phyloP scores from a whole-genome alignment of 2,888 invertebrate genomes.

The Cryptocephalus moraei region DNA sequence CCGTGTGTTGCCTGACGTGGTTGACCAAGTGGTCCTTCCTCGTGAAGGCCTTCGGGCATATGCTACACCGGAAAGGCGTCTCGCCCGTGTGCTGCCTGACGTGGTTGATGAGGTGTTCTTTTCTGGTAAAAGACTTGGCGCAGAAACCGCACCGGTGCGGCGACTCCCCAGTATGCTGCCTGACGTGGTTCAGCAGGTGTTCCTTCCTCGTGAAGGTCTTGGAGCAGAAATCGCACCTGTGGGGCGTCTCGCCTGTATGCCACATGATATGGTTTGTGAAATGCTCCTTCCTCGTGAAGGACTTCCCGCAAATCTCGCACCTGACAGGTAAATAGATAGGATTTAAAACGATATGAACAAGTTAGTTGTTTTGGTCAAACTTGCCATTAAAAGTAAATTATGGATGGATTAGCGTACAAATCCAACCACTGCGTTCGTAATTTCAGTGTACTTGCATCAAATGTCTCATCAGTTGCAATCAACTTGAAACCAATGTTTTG shows the following conservation, averaged over 20 bases:
- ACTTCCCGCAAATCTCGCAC: conserved; percentile 81
- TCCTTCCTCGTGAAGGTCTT: conserved; percentile 71
- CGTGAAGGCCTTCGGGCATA: conserved; percentile 78
- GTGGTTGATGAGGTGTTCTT: conserved; percentile 79
- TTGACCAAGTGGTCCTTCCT: conserved; percentile 73
- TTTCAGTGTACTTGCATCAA: no score
- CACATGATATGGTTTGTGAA: conserved; percentile 85
- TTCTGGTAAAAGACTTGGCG: conserved; percentile 76
- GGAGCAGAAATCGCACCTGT: conserved; percentile 69
- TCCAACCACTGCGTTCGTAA: no score
- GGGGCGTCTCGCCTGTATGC: conserved; percentile 72
- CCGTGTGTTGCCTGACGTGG: conserved; percentile 57
- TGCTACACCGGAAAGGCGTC: conserved; percentile 70
- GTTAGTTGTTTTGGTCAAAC: no score
- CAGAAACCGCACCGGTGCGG: conserved; percentile 80
- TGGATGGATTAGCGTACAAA: no score
- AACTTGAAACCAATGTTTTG: no score
- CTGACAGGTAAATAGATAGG: conserved; percentile 31
- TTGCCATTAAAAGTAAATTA: no score
- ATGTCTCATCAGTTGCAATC: no score
- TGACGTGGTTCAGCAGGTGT: conserved; percentile 65
- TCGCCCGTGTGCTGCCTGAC: conserved; percentile 67
- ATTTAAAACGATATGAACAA: no score
- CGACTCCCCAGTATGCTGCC: conserved; percentile 72
- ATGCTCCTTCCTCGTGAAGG: conserved; percentile 81